Evolutionary conservation across 1,140 invertebrate species (phyloP), one percentile per base, ranked within the genome.

Genomic region (Cyphomyrmex costatus): DNA sequence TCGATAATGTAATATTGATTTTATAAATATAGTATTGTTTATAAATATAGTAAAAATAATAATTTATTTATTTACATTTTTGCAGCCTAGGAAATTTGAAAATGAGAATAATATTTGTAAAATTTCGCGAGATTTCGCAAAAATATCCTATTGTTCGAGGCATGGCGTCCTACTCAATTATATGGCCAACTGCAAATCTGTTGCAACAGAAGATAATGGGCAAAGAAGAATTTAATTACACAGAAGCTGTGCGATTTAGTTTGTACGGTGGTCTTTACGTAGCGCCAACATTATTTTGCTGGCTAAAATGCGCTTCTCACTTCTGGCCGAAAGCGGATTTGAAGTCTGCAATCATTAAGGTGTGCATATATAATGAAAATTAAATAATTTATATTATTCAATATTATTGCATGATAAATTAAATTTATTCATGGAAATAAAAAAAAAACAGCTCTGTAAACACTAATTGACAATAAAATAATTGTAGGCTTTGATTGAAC

Each of bases 401-500:
- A 78, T n/a, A 21, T 16, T 36, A 0, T 21, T 42, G 14, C n/a
- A 49, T 8, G n/a, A 6, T 8, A 14, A 68, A 79, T 36, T 24
- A 10, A n/a, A 36, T 68, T 61, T 30, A 14, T 46, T 65, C 0
- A 46, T 1, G 4, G 10, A n/a, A 73, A 33, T 56, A 46, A 77
- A 30, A 76, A 42, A 76, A 27, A 77, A 46, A 46, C 4, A 10
- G 8, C 7, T 14, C 16, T 8, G 60, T 53, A 21, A 82, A 12
- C 33, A 36, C 46, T 71, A 19, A 61, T 2, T 71, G 24, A 58
- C 19, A 33, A 73, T 2, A 4, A 56, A 73, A 74, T 73, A 65
- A 58, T 8, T 24, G 53, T 91, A 98, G 97, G 97, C 97, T 85
- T 91, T 97, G 42, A 95, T 98, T 56, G 98, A 98, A 95, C 98